Conservation (phyloP, 1,140 invertebrate genomes). For the Diabrotica undecimpunctata region DNA sequence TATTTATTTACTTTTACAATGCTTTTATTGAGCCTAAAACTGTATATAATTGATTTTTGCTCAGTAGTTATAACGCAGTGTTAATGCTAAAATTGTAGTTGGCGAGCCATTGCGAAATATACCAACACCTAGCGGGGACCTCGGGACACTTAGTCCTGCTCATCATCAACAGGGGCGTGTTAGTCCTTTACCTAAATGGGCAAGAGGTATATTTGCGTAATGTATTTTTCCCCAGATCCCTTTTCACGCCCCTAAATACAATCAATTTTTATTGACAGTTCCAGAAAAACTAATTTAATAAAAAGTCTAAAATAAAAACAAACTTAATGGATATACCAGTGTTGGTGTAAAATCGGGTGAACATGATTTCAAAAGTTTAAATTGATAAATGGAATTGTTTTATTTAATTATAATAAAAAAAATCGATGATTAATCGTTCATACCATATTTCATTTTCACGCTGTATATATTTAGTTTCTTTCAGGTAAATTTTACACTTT, state of each 20-base stretch:
- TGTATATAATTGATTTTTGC: slow-evolving; percentile 9
- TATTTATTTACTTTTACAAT: background rate
- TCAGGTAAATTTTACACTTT: too few species aligned
- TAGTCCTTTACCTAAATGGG: slow-evolving; percentile 57
- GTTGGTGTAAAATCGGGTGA: too few species aligned
- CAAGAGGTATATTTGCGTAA: slow-evolving; percentile 49
- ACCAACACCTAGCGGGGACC: slow-evolving; percentile 49
- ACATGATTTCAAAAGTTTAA: too few species aligned
- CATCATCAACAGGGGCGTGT: slow-evolving; percentile 47
- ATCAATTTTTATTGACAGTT: background rate
- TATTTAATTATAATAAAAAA: too few species aligned
- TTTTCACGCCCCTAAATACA: background rate
- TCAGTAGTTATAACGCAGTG: slow-evolving; percentile 10
- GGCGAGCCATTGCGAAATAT: slow-evolving; percentile 54
- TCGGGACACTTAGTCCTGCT: slow-evolving; percentile 46
- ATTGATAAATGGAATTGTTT: too few species aligned
- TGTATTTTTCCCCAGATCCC: background rate
- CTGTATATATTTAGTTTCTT: too few species aligned
- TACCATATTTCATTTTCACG: too few species aligned
- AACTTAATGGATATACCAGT: too few species aligned
- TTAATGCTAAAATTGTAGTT: slow-evolving; percentile 46
- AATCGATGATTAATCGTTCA: too few species aligned
- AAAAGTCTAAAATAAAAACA: too few species aligned
- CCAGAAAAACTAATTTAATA: too few species aligned
- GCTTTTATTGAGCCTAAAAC: background rate